Evolutionary conservation across 2,888 invertebrate genomes (phyloP).

Genomic region (Acleris emargana): DNA sequence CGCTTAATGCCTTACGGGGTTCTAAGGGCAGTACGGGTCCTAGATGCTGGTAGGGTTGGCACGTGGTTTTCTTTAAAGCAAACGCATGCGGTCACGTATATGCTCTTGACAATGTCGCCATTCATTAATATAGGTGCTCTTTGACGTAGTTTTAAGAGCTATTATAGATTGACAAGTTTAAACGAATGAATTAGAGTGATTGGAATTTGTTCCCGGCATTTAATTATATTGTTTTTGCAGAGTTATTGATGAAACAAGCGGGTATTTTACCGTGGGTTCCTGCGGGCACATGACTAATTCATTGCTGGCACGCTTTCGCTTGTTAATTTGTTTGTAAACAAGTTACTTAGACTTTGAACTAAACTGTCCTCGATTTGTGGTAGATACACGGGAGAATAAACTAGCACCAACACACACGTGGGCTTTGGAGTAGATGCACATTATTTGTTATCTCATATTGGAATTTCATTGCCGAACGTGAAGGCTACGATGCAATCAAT

Average conservation of each 20-base stretch:
- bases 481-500: too few relatives aligned
- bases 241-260: constrained; percentile 13
- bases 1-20: constrained; percentile 6
- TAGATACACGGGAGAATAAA: too few relatives aligned
- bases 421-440: too few relatives aligned
- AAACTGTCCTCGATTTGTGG: too few relatives aligned
- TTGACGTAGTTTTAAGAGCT: constrained; percentile 1
- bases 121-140: neutral
- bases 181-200: constrained; percentile 3
- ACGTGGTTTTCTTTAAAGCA: constrained; percentile 1
- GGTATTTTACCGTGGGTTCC: constrained; percentile 4
- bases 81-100: neutral
- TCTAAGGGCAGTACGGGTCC: neutral
- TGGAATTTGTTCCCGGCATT: constrained; percentile 31
- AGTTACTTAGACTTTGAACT: neutral
- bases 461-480: too few relatives aligned
- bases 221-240: constrained; percentile 25
- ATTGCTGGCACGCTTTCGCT: neutral
- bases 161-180: neutral
- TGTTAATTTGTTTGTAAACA: constrained; percentile 10
- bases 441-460: too few relatives aligned
- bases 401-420: too few relatives aligned
- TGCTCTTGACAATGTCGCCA: neutral
- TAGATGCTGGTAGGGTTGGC: neutral
- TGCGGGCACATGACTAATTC: neutral